phyloP scores from a whole-genome alignment of 2,113 vertebrate species.

The Ahaetulla prasina region DNA sequence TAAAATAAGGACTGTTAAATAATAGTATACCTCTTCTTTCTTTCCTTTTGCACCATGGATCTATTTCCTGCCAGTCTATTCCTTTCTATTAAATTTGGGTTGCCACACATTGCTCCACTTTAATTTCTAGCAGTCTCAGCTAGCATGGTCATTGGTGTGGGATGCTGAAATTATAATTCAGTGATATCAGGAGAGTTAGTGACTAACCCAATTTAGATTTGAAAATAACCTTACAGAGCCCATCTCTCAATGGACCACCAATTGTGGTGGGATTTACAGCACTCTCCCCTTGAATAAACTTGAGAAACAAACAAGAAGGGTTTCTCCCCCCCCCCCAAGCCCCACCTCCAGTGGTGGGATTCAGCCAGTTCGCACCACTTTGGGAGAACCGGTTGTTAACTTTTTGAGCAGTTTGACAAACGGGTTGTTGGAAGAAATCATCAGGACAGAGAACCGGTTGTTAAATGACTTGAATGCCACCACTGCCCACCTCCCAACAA shows the following conservation, averaged over 20 bases:
- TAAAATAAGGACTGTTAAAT: not conserved
- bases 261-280: not conserved
- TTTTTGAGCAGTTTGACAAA: too few species aligned
- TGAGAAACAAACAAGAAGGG: not conserved
- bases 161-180: not conserved
- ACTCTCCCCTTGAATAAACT: not conserved
- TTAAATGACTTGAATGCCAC: too few species aligned
- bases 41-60: not conserved
- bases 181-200: not conserved
- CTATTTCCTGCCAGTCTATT: not conserved
- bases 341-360: too few species aligned
- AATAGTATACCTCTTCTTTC: not conserved
- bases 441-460: too few species aligned
- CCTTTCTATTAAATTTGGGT: not conserved
- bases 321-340: not conserved
- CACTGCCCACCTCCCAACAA: not conserved
- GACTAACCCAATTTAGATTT: not conserved
- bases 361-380: too few species aligned
- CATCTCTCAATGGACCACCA: not conserved
- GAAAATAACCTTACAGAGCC: not conserved
- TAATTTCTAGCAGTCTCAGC: not conserved
- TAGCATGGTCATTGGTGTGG: not conserved
- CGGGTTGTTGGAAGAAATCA: too few species aligned
- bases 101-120: not conserved
- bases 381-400: too few species aligned